Base-by-base conservation (phyloP, 1,140 invertebrate genomes). In the Pseudachorutes palmiensis region DNA sequence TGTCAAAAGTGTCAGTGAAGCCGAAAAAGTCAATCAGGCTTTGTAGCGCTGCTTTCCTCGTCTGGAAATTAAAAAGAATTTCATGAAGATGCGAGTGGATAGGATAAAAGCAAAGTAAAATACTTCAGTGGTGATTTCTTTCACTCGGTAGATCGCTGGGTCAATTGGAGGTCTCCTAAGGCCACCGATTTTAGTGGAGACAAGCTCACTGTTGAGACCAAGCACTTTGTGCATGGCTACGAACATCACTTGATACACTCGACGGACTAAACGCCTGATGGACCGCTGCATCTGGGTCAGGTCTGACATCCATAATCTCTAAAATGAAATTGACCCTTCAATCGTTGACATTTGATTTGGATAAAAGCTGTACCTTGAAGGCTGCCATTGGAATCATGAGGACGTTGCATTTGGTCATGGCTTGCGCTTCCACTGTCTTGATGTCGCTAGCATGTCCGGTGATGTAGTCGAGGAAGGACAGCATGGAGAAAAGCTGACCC, bases 221-320 rank as follows among this genome's bases (percentile, higher is more conserved):
- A 68, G 32, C 1, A 64, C 60, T 36, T 2, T 28, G 58, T 68
- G 66, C 14, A 48, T 12, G 5, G 62, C 66, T 12, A 36, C 31
- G 41, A 63, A 68, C 9, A 68, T 26, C 2, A 68, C 66, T 33
- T 68, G 61, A 29, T 68, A 68, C 1, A 62, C 31, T 41, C 60
- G 2, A 19, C 66, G 14, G 19, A 68, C 29, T 1, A 58, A 16
- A n/a, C 66, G 28, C 29, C 61, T 49, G 24, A 64, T 48, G 3
- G 30, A 29, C 14, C 58, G 24, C 24, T 26, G 12, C 51, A 55
- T 55, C 5, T 55, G 51, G 5, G 5, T 22, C 12, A 22, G 51
- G 24, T 55, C 51, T 14, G 3, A 5, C 24, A 55, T 14, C 51
- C 51, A 55, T 22, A 55, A 14, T 5, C 9, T 9, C 51, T 14